Evolutionary conservation across 2,888 invertebrate species (phyloP), one percentile per base, ranked within the genome.

Genomic region (Megaustenia siamemsis): DNA sequence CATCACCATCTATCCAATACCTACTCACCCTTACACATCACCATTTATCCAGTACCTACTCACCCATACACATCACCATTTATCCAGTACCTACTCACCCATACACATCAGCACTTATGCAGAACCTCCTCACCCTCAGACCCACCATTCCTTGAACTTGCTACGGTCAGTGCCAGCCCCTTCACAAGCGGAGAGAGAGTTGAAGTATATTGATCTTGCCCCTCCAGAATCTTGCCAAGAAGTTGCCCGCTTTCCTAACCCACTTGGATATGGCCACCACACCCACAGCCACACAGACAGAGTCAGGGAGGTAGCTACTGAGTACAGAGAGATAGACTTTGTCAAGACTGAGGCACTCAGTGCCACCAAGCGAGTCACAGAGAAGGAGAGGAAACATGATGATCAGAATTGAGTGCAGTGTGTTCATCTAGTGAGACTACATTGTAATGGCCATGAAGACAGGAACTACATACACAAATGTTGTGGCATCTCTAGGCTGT

Each of bases 311-410:
- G 85, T 92, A 0, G 92, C 93, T 90, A 94, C 96, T 0, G 97
- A 97, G 15, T 98, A 98, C 94, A 97, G 98, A 93, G 97, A 97
- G 1, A 98, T 98, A 0, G 98, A 98, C 94, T 98, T 98, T 95
- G 95, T 97, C 80, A 98, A 98, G 95, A 98, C 98, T 0, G 96
- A 97, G 93, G 98, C 98, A 10, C 97, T 98, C 92, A 97, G 97
- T 94, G 96, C 97, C 77, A 88, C 90, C 21, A 92, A 90, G 83
- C 89, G 89, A 75, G 88, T 75, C 73, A 87, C 86, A 63, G 82
- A 88, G 8, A 82, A 83, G 35, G 79, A 86, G 56, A 75, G 85
- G 28, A 60, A 85, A 56, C 80, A 60, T 75, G 85, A 85, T 76
- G 85, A 85, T 40, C 78, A 79, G 32, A 40, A 45, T 38, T 66